Conservation (phyloP, 2,797 vertebrate genomes). For the Pantherophis alleghaniensis region DNA sequence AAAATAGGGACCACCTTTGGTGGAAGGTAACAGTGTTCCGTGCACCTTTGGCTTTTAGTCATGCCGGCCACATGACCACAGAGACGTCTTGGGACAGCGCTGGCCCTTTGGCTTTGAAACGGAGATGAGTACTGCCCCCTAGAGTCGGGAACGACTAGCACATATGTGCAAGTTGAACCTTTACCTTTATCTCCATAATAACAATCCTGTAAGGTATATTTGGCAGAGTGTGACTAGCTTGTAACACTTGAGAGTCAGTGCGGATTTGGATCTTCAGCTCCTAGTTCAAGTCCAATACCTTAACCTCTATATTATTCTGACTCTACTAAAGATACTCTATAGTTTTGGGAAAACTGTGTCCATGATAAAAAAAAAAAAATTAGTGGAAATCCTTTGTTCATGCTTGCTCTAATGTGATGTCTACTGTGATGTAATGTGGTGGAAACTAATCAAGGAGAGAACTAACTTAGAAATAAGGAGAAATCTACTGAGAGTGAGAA, state of each 20-base stretch:
- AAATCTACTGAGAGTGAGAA: neutral
- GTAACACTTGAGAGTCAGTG: neutral
- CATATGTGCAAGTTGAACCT: no score
- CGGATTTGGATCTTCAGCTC: neutral
- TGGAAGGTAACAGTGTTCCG: no score
- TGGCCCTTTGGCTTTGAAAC: no score
- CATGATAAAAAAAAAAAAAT: neutral
- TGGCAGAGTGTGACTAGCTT: neutral
- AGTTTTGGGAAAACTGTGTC: neutral
- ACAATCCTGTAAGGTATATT: neutral
- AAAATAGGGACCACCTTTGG: no score
- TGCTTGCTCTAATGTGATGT: neutral
- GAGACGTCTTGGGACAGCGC: no score
- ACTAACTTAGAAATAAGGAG: neutral
- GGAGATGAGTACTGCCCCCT: no score
- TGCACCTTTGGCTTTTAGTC: no score
- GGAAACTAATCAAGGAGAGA: neutral
- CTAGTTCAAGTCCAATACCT: neutral
- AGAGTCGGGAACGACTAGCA: no score
- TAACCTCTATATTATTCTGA: neutral
- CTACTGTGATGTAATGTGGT: neutral
- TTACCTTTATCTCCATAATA: neutral
- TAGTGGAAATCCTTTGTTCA: neutral
- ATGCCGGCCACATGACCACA: no score
- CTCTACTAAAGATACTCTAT: neutral